phyloP scores from a whole-genome alignment of 2,113 vertebrate species.

The Pardalotus punctatus region DNA sequence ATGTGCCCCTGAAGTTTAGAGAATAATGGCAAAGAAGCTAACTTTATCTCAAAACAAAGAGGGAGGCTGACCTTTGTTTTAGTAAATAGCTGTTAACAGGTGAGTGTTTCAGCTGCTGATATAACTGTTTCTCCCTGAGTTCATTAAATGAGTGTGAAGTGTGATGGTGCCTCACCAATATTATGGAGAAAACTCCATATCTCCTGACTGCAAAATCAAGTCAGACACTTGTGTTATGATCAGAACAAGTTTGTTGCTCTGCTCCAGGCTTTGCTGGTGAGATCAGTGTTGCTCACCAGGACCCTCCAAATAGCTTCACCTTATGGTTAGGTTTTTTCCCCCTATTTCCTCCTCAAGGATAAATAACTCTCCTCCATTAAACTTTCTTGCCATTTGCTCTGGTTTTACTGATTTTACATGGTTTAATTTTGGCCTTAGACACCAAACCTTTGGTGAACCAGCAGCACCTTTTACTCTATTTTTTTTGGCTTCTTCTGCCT shows the following conservation, averaged over 20 bases:
- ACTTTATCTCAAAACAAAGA: not conserved
- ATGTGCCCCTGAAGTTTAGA: not conserved
- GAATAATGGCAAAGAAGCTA: not conserved
- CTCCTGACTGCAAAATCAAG: not conserved
- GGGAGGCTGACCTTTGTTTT: not conserved
- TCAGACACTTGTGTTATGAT: not conserved
- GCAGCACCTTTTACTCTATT: not conserved
- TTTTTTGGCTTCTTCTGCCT: not conserved
- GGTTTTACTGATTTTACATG: not conserved
- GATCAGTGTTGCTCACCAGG: not conserved
- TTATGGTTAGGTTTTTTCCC: rapidly evolving
- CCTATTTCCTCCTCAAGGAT: not conserved
- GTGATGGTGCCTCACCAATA: not conserved
- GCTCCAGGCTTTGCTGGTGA: not conserved
- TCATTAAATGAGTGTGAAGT: not conserved
- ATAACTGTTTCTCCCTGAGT: not conserved
- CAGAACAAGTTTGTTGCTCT: not conserved
- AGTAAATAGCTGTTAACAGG: not conserved
- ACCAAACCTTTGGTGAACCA: not conserved
- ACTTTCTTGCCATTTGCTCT: not conserved
- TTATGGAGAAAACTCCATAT: not conserved
- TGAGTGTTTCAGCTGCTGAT: not conserved
- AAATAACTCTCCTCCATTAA: not conserved
- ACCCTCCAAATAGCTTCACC: not conserved
- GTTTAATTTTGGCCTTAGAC: not conserved